Evolutionary conservation across 2,888 invertebrate genomes (phyloP).

Genomic region (Agrochola litura): DNA sequence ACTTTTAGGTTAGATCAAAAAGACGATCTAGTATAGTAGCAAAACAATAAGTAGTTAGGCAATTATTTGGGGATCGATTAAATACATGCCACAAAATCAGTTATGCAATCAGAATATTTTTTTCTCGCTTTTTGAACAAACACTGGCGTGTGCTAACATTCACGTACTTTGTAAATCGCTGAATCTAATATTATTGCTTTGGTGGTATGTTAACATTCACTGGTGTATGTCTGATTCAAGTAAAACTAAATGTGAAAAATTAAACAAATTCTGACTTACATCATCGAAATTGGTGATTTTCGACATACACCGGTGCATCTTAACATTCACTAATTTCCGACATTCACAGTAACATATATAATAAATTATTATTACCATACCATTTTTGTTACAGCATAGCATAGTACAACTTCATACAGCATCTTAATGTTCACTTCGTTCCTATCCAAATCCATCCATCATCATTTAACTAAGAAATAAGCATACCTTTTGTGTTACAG

Average conservation of each 20-base stretch:
- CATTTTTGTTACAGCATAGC: background rate
- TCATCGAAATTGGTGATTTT: background rate
- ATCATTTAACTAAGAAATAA: slow-evolving; percentile 11
- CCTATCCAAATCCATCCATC: background rate
- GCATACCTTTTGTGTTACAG: slow-evolving; percentile 81
- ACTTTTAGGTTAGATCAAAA: too few relatives aligned
- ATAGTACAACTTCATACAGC: background rate
- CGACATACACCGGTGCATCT: background rate
- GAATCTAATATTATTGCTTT: background rate
- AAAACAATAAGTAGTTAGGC: too few relatives aligned
- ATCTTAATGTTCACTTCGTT: background rate
- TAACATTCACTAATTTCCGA: background rate
- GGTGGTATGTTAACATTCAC: background rate
- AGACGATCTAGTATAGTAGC: too few relatives aligned
- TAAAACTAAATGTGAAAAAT: background rate
- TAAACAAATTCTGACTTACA: background rate
- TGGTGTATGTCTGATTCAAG: background rate
- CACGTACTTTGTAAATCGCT: background rate
- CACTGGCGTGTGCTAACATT: background rate
- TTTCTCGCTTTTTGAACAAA: background rate
- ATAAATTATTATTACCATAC: background rate
- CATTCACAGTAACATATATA: too few relatives aligned
- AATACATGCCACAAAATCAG: too few relatives aligned
- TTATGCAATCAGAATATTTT: background rate
- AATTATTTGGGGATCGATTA: too few relatives aligned